phyloP scores from a whole-genome alignment of 2,888 invertebrate species.

The Merodon equestris region DNA sequence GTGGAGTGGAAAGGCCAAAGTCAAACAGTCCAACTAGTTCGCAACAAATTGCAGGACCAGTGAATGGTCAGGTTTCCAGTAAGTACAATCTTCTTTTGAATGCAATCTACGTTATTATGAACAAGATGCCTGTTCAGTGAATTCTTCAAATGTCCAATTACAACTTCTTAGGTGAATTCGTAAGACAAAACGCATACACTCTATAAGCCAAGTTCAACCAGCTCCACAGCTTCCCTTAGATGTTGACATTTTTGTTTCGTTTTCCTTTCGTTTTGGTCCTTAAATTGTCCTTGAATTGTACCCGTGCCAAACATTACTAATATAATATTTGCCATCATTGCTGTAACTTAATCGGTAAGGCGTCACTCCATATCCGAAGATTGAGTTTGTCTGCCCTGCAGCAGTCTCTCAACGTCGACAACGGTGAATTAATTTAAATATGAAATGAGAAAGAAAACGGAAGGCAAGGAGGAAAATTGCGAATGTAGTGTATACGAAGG shows the following conservation, averaged over 20 bases:
- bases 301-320: conserved; percentile 40
- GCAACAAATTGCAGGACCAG: conserved; percentile 69
- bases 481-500: not conserved
- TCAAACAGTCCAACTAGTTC: conserved; percentile 72
- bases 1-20: conserved; percentile 80
- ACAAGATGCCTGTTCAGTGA: not conserved
- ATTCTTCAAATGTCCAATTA: conserved; percentile 2
- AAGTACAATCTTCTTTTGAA: conserved; percentile 76
- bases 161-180: not conserved
- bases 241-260: conserved; percentile 22
- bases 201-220: not conserved
- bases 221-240: not conserved
- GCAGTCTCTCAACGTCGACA: conserved; percentile 3
- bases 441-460: conserved; percentile 24
- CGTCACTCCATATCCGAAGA: not conserved
- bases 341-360: conserved; percentile 1
- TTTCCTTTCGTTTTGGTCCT: not conserved
- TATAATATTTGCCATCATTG: conserved; percentile 33
- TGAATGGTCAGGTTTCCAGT: conserved; percentile 80
- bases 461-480: not conserved
- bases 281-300: conserved; percentile 9
- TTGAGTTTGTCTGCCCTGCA: conserved; percentile 20
- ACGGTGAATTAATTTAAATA: conserved; percentile 45
- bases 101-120: no score
- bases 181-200: conserved; percentile 1